phyloP scores from a whole-genome alignment of 2,888 invertebrate species.

The Theodoxus fluviatilis region DNA sequence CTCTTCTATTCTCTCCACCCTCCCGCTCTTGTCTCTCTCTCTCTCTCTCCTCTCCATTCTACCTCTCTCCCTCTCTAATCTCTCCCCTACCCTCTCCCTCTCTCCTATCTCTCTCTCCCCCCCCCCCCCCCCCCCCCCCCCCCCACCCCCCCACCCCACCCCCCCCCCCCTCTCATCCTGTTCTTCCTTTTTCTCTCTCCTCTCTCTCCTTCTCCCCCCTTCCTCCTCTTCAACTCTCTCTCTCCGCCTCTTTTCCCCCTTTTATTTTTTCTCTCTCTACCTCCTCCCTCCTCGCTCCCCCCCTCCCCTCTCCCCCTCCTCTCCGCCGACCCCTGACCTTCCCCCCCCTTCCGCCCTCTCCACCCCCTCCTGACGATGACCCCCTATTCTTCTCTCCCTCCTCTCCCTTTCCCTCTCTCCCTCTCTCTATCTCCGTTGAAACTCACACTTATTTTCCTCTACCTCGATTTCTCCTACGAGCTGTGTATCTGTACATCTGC shows the following conservation, averaged over 20 bases:
- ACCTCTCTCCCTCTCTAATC: not conserved
- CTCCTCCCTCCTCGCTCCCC: not conserved
- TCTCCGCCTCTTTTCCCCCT: too few relatives aligned
- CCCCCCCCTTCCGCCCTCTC: not conserved
- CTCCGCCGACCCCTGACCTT: not conserved
- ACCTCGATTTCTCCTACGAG: too few relatives aligned
- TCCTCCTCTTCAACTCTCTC: not conserved
- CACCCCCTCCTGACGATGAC: too few relatives aligned
- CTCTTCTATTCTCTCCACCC: not conserved
- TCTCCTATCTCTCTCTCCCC: conserved; percentile 14
- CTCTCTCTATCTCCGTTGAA: not conserved
- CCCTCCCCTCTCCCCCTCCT: not conserved
- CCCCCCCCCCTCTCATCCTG: not conserved
- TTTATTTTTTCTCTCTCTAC: too few relatives aligned
- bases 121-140: not conserved
- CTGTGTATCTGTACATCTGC: too few relatives aligned
- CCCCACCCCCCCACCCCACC: not conserved
- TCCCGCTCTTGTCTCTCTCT: not conserved
- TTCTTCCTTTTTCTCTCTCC: not conserved
- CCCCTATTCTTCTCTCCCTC: too few relatives aligned
- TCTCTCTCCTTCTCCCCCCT: not conserved
- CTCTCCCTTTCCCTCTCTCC: conserved; percentile 1
- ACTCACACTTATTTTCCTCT: too few relatives aligned
- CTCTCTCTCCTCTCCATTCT: not conserved
- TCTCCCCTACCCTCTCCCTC: conserved; percentile 3